A percentile compares a stretch with the other conserved stretches of the same genome.
Conservation (phyloP, 2,888 invertebrate species). For the Amiota minor region DNA sequence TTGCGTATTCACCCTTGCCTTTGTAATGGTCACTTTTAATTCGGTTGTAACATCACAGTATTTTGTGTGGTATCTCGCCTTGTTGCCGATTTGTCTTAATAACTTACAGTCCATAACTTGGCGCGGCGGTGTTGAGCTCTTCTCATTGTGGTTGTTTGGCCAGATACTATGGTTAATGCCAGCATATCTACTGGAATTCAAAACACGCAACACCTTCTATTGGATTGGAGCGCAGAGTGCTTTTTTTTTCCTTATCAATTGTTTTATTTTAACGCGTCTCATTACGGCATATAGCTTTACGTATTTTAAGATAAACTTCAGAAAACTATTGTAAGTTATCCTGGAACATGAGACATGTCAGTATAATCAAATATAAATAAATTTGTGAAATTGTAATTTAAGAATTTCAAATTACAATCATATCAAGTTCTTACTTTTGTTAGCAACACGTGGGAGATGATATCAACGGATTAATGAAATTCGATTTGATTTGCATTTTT, state of each 20-base stretch:
- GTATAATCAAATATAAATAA: constrained; percentile 2
- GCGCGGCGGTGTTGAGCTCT: constrained; percentile 75
- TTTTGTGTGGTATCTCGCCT: constrained; percentile 94
- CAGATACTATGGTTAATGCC: constrained; percentile 91
- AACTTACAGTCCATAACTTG: constrained; percentile 77
- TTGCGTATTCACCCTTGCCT: constrained; percentile 87
- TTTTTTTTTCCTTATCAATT: constrained; percentile 88
- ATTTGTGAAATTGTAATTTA: not conserved
- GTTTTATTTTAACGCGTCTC: constrained; percentile 78
- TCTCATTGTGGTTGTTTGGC: constrained; percentile 79
- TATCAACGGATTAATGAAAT: no score
- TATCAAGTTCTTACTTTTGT: no score
- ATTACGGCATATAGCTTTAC: constrained; percentile 66
- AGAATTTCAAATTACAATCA: not conserved
- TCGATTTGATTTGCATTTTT: no score
- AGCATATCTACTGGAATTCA: constrained; percentile 95
- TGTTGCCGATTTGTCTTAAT: constrained; percentile 87
- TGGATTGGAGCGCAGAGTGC: constrained; percentile 89
- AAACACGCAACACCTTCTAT: constrained; percentile 85
- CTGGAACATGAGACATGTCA: not conserved
- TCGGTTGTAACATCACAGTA: constrained; percentile 98
- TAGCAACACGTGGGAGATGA: no score
- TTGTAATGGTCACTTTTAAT: constrained; percentile 93
- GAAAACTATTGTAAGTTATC: constrained; percentile 47
- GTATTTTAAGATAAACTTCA: constrained; percentile 62